These are phyloP conservation scores for Tipula confusa DNA, from an alignment of 2,888 invertebrate genomes.

Conservation along the genomic window DNA sequence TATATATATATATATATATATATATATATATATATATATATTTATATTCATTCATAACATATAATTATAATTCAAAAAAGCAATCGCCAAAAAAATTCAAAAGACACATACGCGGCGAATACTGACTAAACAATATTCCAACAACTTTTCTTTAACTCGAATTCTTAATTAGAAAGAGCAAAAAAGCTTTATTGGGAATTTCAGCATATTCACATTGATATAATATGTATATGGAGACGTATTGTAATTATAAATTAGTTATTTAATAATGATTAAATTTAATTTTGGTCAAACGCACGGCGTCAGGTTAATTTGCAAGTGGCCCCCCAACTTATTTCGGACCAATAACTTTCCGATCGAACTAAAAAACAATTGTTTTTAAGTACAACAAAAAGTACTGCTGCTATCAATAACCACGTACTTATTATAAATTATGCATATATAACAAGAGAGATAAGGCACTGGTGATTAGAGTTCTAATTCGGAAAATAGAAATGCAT, in stretches of 20 bases:
- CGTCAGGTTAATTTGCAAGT: background rate
- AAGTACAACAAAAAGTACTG: background rate
- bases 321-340: background rate
- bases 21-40: too few relatives aligned
- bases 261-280: background rate
- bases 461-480: background rate
- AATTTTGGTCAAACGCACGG: background rate
- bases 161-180: background rate
- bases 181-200: background rate
- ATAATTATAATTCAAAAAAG: background rate
- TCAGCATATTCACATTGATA: background rate
- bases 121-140: background rate
- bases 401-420: background rate
- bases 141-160: background rate
- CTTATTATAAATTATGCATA: background rate
- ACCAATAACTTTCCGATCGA: background rate
- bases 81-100: background rate
- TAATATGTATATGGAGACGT: background rate
- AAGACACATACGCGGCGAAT: background rate
- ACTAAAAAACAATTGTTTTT: background rate
- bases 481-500: background rate
- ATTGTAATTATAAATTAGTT: background rate
- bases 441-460: background rate
- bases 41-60: background rate
- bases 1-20: too few relatives aligned